A percentile compares a stretch with the other conserved stretches of the same genome.
Conservation (phyloP, 35 echinoderm and acorn worm genomes). For the Nesometra sesokonis region DNA sequence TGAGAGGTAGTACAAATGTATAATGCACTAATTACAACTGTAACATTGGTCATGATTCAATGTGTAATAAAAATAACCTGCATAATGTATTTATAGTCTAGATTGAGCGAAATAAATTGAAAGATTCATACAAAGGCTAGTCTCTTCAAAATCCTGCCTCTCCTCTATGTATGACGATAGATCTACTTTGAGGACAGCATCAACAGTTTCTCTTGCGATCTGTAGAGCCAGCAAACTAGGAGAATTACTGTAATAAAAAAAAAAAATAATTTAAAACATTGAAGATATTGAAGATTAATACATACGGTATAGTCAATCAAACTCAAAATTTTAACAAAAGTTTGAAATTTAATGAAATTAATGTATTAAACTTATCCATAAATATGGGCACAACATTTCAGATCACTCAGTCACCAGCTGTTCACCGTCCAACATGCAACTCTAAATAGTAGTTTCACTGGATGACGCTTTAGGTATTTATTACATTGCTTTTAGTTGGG, state of each 20-base stretch:
- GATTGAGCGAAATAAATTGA: too few species aligned
- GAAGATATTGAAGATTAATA: too few species aligned
- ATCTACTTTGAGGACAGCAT: slow-evolving; percentile 37
- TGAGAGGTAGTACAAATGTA: background rate
- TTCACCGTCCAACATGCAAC: too few species aligned
- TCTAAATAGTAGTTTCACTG: too few species aligned
- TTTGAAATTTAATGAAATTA: background rate
- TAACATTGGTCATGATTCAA: background rate
- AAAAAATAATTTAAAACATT: background rate
- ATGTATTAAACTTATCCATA: background rate
- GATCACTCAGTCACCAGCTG: too few species aligned
- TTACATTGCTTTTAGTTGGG: too few species aligned
- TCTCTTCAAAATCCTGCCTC: slow-evolving; percentile 42
- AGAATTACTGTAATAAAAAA: slow-evolving; percentile 49
- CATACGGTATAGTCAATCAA: background rate
- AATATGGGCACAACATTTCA: background rate
- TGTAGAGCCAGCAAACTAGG: slow-evolving; percentile 50
- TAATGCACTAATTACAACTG: background rate
- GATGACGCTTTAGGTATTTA: too few species aligned
- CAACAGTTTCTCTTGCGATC: slow-evolving; percentile 57
- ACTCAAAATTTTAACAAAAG: background rate
- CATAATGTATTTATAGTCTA: too few species aligned
- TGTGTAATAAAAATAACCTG: background rate
- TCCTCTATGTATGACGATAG: slow-evolving; percentile 43
- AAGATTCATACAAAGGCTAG: slow-evolving; percentile 11